Conservation (phyloP, 30 jellyfish, hydroid and myxozoan species). For the Cassiopea andromeda region DNA sequence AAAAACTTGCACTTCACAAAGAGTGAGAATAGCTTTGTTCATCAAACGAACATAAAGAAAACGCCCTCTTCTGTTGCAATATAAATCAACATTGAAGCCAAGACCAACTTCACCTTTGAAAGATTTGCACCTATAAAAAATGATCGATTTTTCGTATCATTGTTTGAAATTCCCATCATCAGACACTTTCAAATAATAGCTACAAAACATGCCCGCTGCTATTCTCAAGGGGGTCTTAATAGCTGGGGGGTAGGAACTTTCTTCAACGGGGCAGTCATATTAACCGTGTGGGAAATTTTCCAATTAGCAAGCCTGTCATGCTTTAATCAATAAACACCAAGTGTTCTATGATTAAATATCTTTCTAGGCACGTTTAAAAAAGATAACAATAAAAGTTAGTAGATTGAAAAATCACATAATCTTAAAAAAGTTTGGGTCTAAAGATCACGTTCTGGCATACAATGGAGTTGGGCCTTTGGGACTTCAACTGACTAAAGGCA, state of each 20-base stretch:
- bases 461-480: too few species aligned
- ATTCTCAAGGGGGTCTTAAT: neutral
- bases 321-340: too few species aligned
- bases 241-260: neutral
- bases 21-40: constrained; percentile 32
- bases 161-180: neutral
- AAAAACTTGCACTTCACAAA: constrained; percentile 67
- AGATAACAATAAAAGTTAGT: too few species aligned
- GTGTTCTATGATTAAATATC: too few species aligned
- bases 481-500: too few species aligned
- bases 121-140: neutral
- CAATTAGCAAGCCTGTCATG: neutral
- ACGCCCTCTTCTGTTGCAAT: constrained; percentile 29
- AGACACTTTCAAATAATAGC: neutral
- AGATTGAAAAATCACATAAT: too few species aligned
- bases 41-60: constrained; percentile 50
- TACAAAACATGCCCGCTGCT: neutral
- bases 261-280: neutral
- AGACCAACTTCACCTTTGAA: neutral
- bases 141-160: neutral
- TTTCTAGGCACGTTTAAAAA: too few species aligned
- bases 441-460: too few species aligned
- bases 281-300: neutral
- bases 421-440: too few species aligned
- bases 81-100: neutral